Base-by-base conservation (phyloP, 2,888 invertebrate genomes). In the Muscina levida region DNA sequence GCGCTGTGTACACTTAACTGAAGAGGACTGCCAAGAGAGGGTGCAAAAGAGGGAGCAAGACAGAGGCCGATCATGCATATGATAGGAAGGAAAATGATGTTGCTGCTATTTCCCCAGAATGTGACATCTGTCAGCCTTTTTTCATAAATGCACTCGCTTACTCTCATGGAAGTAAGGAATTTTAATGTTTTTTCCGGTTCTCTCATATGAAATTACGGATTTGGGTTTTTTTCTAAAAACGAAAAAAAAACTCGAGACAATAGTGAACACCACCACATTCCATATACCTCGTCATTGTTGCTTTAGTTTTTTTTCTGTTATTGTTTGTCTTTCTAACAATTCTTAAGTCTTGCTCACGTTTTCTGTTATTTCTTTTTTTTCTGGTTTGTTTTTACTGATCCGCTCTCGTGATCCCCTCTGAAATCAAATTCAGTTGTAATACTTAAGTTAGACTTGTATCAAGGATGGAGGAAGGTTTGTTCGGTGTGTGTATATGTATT, bases 381-480 rank as follows among this genome's bases (percentile, higher is more conserved):
- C 53, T 31, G 10, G 22, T 3, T 24, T 39, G 39, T 22, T 11
- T 31, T 48, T 17, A 3, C 31, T 8, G 31, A 31, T 31, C 31
- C 3, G 3, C 13, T 22, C 42, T 53, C 13, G 4, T 53, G 53
- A 22, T 42, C 62, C 62, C 62, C 42, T 62, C n/a, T 42, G 22
- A 62, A 42, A 22, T 62, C 22, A 42, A 62, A 62, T 62, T 62
- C 53, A 53, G 53, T 53, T 62, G 62, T 62, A 62, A 62, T 62
- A 1, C 53, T 24, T 24, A 53, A 53, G 53, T 53, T 24, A 42
- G 22, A 8, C 19, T 37, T 11, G 31, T 57, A 31, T 31, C n/a
- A n/a, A n/a, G n/a, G n/a, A n/a, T n/a, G n/a, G n/a, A n/a, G n/a
- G n/a, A n/a, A n/a, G n/a, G n/a, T n/a, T n/a, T n/a, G n/a, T n/a